Conservation (phyloP, 2,888 invertebrate genomes). For the Cerastoderma edule region DNA sequence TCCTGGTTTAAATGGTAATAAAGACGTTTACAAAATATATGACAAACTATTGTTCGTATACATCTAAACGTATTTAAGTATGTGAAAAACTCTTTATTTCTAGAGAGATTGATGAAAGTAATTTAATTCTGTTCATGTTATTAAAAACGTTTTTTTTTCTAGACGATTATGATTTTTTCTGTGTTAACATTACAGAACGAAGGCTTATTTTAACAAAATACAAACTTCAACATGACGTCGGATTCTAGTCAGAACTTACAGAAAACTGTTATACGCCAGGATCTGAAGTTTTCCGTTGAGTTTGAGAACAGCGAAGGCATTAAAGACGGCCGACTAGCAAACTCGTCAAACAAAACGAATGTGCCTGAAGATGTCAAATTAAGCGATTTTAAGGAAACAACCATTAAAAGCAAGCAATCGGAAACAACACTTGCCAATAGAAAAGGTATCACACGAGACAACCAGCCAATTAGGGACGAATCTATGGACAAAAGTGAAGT, state of each 20-base stretch:
- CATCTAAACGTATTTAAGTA: too few relatives aligned
- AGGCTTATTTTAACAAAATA: too few relatives aligned
- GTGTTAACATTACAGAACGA: too few relatives aligned
- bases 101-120: too few relatives aligned
- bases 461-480: not conserved
- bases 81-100: too few relatives aligned
- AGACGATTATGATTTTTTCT: too few relatives aligned
- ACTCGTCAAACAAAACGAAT: slow-evolving; percentile 11
- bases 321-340: slow-evolving; percentile 1
- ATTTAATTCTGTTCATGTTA: too few relatives aligned
- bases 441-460: slow-evolving; percentile 1
- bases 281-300: slow-evolving; percentile 55
- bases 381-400: not conserved
- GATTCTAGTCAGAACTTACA: slow-evolving; percentile 25
- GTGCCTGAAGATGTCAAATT: not conserved
- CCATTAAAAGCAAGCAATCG: not conserved
- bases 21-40: too few relatives aligned
- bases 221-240: not conserved
- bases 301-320: slow-evolving; percentile 33
- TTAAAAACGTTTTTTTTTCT: too few relatives aligned
- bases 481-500: not conserved
- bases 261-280: slow-evolving; percentile 42
- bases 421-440: not conserved
- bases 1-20: too few relatives aligned
- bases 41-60: too few relatives aligned